These are phyloP conservation scores for Drosophila paulistorum DNA, from an alignment of 1,140 invertebrate species.

Conservation along the genomic window DNA sequence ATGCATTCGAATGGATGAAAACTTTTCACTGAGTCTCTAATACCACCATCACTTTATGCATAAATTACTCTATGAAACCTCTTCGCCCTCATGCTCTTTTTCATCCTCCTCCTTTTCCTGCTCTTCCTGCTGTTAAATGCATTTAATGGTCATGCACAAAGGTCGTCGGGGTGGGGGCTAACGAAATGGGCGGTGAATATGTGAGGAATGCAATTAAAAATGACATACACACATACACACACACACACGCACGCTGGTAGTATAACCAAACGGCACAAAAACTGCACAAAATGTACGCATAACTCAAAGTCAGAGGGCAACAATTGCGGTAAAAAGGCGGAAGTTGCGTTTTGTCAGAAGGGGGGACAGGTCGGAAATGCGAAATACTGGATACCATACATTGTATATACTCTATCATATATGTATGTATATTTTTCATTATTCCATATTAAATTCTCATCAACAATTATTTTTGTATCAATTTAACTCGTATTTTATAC, in stretches of 20 bases:
- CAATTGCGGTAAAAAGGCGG: not conserved
- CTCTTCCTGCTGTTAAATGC: conserved; percentile 35
- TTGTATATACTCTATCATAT: not conserved
- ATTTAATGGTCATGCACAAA: conserved; percentile 44
- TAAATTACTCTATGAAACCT: conserved; percentile 33
- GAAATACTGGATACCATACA: too few relatives aligned
- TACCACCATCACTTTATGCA: conserved; percentile 51
- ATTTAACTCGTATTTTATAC: too few relatives aligned
- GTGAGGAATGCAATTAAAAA: conserved; percentile 36
- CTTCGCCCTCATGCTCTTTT: not conserved
- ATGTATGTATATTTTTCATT: not conserved
- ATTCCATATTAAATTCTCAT: not conserved
- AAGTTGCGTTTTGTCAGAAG: not conserved
- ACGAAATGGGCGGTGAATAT: not conserved
- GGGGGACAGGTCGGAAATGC: not conserved
- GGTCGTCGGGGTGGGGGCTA: conserved; percentile 19
- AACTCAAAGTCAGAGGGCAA: conserved; percentile 4
- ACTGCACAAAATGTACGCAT: conserved; percentile 8
- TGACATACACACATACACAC: not conserved
- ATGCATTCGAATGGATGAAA: not conserved
- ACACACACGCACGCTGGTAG: not conserved
- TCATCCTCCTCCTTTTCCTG: conserved; percentile 1
- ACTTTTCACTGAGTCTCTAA: not conserved
- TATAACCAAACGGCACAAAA: not conserved
- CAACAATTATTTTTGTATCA: too few relatives aligned